These are phyloP conservation scores for Bathynomus jamesi DNA, from an alignment of 1,140 invertebrate genomes.

Conservation along the genomic window DNA sequence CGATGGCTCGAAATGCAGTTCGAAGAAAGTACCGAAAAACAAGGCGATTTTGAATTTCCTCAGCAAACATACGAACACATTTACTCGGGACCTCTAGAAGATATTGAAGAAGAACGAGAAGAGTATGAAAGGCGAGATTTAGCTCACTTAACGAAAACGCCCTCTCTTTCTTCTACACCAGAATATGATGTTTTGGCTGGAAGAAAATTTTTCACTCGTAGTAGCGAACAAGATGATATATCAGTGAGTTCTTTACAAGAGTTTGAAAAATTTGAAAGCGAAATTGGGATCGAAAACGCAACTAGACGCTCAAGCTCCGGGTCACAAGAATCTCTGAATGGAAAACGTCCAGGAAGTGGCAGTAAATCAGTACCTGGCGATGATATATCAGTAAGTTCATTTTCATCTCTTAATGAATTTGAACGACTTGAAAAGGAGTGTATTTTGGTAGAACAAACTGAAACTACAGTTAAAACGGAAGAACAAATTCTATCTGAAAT, in stretches of 20 bases:
- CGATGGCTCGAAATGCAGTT: constrained; percentile 85
- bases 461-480: constrained; percentile 73
- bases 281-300: constrained; percentile 44
- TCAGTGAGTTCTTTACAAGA: constrained; percentile 87
- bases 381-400: constrained; percentile 79
- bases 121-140: constrained; percentile 64
- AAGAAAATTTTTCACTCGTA: constrained; percentile 64
- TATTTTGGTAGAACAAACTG: constrained; percentile 68
- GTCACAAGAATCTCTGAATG: constrained; percentile 36
- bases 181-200: constrained; percentile 74
- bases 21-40: constrained; percentile 44
- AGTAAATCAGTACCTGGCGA: constrained; percentile 58
- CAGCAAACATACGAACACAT: constrained; percentile 38
- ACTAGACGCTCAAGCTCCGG: constrained; percentile 32
- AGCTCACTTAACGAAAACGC: constrained; percentile 61
- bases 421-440: constrained; percentile 84
- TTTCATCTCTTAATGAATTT: constrained; percentile 87
- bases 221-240: constrained; percentile 78
- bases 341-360: constrained; percentile 25
- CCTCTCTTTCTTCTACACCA: constrained; percentile 66
- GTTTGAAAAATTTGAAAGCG: constrained; percentile 82
- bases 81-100: constrained; percentile 59
- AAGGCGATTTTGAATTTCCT: constrained; percentile 41
- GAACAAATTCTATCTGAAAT: constrained; percentile 65
- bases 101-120: constrained; percentile 65